phyloP scores from a whole-genome alignment of 2,888 invertebrate genomes.

The Hypena proboscidalis region DNA sequence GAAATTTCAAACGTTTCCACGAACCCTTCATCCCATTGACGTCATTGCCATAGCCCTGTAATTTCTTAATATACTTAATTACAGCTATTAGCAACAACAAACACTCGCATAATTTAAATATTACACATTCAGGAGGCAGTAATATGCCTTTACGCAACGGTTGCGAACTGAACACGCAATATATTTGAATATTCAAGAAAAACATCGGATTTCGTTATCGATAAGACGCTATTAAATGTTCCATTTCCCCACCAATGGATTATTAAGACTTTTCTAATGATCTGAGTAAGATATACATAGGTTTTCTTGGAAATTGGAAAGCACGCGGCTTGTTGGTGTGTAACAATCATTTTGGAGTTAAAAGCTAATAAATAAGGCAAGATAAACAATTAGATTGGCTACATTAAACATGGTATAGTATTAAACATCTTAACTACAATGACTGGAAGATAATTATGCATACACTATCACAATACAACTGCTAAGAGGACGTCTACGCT shows the following conservation, averaged over 20 bases:
- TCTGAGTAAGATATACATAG: constrained; percentile 13
- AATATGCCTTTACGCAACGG: constrained; percentile 47
- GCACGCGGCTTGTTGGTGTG: no score
- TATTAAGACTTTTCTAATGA: constrained; percentile 25
- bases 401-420: no score
- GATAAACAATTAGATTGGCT: no score
- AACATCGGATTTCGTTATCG: constrained; percentile 54
- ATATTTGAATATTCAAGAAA: constrained; percentile 58
- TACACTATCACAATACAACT: no score
- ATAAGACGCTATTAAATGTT: constrained; percentile 39
- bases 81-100: constrained; percentile 34
- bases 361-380: no score
- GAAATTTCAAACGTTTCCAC: constrained; percentile 5
- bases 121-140: constrained; percentile 43
- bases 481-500: no score
- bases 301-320: constrained; percentile 6
- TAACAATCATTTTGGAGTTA: no score
- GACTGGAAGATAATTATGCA: no score
- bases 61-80: constrained; percentile 31
- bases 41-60: constrained; percentile 7
- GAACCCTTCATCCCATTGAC: constrained; percentile 11
- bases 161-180: constrained; percentile 52
- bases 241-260: constrained; percentile 37
- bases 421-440: no score
- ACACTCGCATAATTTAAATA: constrained; percentile 46